These are phyloP conservation scores for Caenorhabditis zanzibari DNA, from an alignment of 2,888 invertebrate genomes.

Conservation along the genomic window DNA sequence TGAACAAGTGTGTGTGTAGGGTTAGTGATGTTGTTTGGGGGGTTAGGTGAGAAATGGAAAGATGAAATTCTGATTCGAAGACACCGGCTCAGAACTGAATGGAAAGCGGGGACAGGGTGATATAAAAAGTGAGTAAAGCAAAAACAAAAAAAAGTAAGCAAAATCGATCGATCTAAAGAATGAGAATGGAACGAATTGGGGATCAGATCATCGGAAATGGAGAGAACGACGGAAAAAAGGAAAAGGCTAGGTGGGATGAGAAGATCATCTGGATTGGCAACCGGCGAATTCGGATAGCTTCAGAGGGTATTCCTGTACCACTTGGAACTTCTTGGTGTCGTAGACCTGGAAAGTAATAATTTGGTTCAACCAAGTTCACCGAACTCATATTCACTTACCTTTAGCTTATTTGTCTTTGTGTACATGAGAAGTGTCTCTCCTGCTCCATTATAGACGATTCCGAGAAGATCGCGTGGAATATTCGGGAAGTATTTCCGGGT, in stretches of 20 bases:
- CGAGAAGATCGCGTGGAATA: conserved; percentile 78
- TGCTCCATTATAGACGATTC: conserved; percentile 76
- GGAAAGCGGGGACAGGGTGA: neutral
- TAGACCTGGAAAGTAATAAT: conserved; percentile 75
- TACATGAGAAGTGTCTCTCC: conserved; percentile 77
- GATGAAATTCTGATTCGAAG: conserved; percentile 44
- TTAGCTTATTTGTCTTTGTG: conserved; percentile 76
- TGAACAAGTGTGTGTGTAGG: conserved; percentile 7
- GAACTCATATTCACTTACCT: conserved; percentile 71
- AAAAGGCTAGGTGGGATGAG: neutral
- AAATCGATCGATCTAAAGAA: conserved; percentile 58
- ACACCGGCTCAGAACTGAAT: conserved; percentile 60
- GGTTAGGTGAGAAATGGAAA: neutral
- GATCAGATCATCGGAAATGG: conserved; percentile 51
- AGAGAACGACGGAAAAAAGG: conserved; percentile 9
- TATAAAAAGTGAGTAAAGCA: conserved; percentile 34
- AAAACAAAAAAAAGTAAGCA: conserved; percentile 16
- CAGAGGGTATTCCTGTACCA: conserved; percentile 78
- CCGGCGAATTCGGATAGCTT: conserved; percentile 77
- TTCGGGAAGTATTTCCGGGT: conserved; percentile 75
- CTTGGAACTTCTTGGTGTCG: conserved; percentile 77
- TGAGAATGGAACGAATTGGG: conserved; percentile 50
- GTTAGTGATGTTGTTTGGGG: conserved; percentile 14
- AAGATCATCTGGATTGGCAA: conserved; percentile 66
- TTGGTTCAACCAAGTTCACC: neutral